Percentiles rank a stretch among this genome's conserved stretches.
Evolutionary conservation across 2,888 invertebrate genomes (phyloP).

Genomic region (Disparrhopalites patrizii): DNA sequence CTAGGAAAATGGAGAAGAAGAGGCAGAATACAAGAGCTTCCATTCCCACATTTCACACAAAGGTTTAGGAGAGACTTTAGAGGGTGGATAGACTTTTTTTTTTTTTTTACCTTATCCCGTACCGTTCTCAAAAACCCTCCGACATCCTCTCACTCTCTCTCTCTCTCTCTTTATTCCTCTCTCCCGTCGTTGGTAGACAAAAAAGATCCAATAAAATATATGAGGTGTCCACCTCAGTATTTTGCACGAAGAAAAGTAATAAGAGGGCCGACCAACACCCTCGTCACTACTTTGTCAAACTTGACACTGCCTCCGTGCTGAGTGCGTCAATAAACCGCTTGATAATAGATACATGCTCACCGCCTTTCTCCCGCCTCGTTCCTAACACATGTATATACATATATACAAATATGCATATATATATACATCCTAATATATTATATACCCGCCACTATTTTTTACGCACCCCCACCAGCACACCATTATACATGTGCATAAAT

Average conservation of each 20-base stretch:
- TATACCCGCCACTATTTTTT: too few species aligned
- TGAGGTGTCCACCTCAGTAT: slow-evolving; percentile 22
- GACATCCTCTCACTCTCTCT: slow-evolving; percentile 8
- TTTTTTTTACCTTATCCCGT: too few species aligned
- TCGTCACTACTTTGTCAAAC: slow-evolving; percentile 30
- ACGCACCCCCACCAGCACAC: background rate
- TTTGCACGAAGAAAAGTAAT: slow-evolving; percentile 26
- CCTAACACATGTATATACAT: background rate
- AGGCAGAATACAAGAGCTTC: too few species aligned
- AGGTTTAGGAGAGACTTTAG: too few species aligned
- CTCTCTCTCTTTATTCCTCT: background rate
- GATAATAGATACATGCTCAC: too few species aligned
- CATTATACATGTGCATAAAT: background rate
- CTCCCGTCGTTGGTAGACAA: background rate
- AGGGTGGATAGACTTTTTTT: too few species aligned
- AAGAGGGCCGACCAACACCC: slow-evolving; percentile 27
- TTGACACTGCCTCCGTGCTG: slow-evolving; percentile 24
- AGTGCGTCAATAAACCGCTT: slow-evolving; percentile 28
- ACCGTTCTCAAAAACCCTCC: background rate
- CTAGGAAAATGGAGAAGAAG: too few species aligned
- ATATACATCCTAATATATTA: too few species aligned
- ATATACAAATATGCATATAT: too few species aligned
- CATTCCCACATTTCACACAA: too few species aligned
- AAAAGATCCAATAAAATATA: slow-evolving; percentile 17
- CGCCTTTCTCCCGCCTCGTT: background rate